Evolutionary conservation across 2,113 vertebrate species (phyloP).

Genomic region (Oryzias melastigma): DNA sequence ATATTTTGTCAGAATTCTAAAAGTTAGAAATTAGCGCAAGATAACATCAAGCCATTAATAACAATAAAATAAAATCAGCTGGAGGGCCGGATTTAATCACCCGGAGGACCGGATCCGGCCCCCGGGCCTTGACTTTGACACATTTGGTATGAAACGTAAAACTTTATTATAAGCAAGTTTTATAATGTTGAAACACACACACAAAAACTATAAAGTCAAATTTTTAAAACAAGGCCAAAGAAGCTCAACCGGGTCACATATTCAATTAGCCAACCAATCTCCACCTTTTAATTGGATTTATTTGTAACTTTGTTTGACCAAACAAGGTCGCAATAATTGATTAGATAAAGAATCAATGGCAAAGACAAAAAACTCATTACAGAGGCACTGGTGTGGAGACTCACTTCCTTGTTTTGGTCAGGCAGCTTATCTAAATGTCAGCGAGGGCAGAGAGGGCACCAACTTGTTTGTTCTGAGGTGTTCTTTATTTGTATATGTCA

Average conservation of each 20-base stretch:
- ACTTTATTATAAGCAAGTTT: too few species aligned
- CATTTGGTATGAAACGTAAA: too few species aligned
- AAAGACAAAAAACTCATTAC: constrained; percentile 69
- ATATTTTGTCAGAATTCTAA: too few species aligned
- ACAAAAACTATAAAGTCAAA: background rate
- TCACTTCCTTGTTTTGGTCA: constrained; percentile 66
- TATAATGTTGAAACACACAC: too few species aligned
- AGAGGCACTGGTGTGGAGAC: constrained; percentile 61
- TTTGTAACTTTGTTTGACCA: constrained; percentile 70
- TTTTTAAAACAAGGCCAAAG: constrained; percentile 17
- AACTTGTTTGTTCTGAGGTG: constrained; percentile 72
- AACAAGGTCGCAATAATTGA: constrained; percentile 72
- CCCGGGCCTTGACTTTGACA: too few species aligned
- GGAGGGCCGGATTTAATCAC: too few species aligned
- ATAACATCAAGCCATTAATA: too few species aligned
- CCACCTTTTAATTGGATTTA: constrained; percentile 61
- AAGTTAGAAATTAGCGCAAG: too few species aligned
- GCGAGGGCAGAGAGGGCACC: constrained; percentile 59
- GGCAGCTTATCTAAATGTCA: constrained; percentile 73
- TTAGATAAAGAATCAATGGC: constrained; percentile 58
- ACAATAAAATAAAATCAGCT: too few species aligned
- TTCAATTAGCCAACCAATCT: constrained; percentile 69
- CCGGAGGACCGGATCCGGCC: too few species aligned
- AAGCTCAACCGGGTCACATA: constrained; percentile 46
- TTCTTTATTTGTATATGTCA: constrained; percentile 72